Evolutionary conservation across 2,113 vertebrate species (phyloP).

Genomic region (Leucosticte australis): DNA sequence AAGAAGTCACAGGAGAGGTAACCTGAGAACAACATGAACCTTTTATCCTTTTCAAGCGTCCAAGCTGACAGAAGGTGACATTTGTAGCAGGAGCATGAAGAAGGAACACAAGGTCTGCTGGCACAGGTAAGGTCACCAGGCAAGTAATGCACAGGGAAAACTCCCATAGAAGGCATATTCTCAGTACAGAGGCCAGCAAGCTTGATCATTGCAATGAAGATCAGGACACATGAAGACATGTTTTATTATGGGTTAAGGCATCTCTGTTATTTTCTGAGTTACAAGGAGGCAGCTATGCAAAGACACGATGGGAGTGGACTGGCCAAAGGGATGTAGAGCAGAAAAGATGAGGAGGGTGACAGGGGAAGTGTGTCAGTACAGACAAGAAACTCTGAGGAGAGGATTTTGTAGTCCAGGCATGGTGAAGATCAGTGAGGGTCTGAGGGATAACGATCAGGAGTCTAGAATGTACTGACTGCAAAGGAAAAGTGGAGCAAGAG

Average conservation of each 20-base stretch:
- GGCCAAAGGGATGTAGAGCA: not conserved
- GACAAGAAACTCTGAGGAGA: not conserved
- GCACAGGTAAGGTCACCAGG: fast-evolving
- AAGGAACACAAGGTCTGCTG: not conserved
- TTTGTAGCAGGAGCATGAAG: not conserved
- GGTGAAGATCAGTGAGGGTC: not conserved
- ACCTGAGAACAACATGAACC: not conserved
- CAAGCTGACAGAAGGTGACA: not conserved
- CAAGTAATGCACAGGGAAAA: not conserved
- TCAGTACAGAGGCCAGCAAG: not conserved
- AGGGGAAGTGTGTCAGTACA: not conserved
- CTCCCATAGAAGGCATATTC: fast-evolving
- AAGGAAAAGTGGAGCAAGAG: not conserved
- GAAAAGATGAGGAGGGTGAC: not conserved
- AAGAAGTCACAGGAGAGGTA: not conserved
- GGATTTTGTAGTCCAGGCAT: not conserved
- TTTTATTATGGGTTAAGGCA: not conserved
- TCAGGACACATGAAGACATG: not conserved
- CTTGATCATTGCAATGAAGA: not conserved
- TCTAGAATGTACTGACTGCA: not conserved
- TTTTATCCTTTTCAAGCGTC: not conserved
- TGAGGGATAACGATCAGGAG: not conserved
- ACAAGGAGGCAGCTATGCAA: not conserved
- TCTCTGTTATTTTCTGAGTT: not conserved
- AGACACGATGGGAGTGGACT: not conserved